These are phyloP conservation scores for Biston stratarius DNA, from an alignment of 2,888 invertebrate genomes.

Conservation along the genomic window DNA sequence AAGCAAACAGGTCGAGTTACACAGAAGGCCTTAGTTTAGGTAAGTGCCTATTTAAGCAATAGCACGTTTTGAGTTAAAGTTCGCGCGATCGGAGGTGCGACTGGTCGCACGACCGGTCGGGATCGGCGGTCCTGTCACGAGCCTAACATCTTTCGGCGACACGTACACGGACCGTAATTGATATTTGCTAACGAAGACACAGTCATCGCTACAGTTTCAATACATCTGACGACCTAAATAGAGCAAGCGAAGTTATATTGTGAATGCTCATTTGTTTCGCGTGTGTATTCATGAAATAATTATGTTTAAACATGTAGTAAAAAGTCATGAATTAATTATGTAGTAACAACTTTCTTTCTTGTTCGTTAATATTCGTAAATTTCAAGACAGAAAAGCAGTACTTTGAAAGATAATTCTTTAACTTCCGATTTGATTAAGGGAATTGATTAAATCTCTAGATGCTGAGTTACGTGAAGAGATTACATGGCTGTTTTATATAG, in stretches of 20 bases:
- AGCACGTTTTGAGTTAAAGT: constrained; percentile 76
- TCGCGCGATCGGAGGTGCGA: constrained; percentile 44
- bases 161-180: constrained; percentile 73
- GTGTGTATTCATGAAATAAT: too few species aligned
- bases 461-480: constrained; percentile 59
- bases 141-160: constrained; percentile 59
- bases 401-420: constrained; percentile 8
- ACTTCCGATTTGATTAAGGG: constrained; percentile 35
- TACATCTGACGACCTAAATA: constrained; percentile 42
- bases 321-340: too few species aligned
- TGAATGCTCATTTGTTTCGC: too few species aligned
- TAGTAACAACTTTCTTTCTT: too few species aligned
- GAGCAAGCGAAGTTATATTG: background rate
- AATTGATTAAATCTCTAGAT: constrained; percentile 53
- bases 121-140: constrained; percentile 53
- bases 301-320: too few species aligned
- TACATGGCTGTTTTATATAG: constrained; percentile 70
- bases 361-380: background rate
- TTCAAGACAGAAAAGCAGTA: background rate
- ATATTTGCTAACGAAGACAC: constrained; percentile 75
- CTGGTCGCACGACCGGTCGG: constrained; percentile 42
- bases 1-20: constrained; percentile 70
- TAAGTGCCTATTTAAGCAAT: constrained; percentile 78
- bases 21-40: constrained; percentile 65
- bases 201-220: constrained; percentile 63